Conservation (phyloP, 2,113 vertebrate genomes). For the Nothocercus nigrocapillus region DNA sequence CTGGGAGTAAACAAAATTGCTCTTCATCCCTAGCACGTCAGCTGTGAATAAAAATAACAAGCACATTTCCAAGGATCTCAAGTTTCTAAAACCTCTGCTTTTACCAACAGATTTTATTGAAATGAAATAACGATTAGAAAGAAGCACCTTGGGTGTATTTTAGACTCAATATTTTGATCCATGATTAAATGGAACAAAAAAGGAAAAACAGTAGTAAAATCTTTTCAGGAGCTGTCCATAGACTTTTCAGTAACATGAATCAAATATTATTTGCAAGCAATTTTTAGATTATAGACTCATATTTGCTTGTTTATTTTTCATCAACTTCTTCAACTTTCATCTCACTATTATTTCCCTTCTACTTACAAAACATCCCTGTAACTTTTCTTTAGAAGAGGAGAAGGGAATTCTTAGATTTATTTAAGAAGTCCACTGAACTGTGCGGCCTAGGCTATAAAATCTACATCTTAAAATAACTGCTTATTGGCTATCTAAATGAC, state of each 20-base stretch:
- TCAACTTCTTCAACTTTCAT: background rate
- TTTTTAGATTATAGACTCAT: background rate
- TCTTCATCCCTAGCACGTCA: constrained; percentile 69
- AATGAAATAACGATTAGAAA: constrained; percentile 52
- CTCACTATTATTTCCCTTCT: background rate
- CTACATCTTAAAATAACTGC: background rate
- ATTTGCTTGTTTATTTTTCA: background rate
- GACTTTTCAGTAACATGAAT: constrained; percentile 6
- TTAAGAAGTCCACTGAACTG: background rate
- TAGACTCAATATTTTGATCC: constrained; percentile 34
- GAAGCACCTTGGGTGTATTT: constrained; percentile 1
- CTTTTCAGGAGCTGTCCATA: background rate
- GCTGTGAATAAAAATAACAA: constrained; percentile 75
- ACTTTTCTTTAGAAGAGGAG: background rate
- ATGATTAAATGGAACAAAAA: constrained; percentile 21
- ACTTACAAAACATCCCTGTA: background rate
- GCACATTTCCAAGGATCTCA: constrained; percentile 63
- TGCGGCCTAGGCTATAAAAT: background rate
- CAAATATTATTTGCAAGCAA: background rate
- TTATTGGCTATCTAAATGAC: background rate
- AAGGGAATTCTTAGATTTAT: background rate
- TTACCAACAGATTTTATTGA: constrained; percentile 39
- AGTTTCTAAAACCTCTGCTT: constrained; percentile 51
- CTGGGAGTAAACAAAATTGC: constrained; percentile 86
- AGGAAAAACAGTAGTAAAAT: background rate